phyloP scores from a whole-genome alignment of 2,113 vertebrate genomes.

The Chaetorhynchus papuensis region DNA sequence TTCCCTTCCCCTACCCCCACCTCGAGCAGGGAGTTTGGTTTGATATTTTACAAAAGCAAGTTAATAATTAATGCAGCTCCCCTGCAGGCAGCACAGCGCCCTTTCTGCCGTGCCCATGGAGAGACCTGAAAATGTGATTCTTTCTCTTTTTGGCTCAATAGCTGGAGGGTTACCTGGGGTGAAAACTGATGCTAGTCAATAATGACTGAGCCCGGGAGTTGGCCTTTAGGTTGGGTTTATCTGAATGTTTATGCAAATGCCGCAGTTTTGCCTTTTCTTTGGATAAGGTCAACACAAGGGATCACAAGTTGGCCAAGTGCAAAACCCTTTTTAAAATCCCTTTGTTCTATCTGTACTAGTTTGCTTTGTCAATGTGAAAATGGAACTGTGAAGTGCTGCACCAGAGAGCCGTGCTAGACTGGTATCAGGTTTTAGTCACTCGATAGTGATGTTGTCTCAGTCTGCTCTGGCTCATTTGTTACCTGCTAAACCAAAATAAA shows the following conservation, averaged over 20 bases:
- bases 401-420: background rate
- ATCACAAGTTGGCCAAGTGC: background rate
- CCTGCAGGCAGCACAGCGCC: background rate
- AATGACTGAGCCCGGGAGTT: background rate
- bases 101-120: background rate
- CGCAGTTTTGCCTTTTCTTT: background rate
- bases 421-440: constrained; percentile 28
- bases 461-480: background rate
- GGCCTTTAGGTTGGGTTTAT: background rate
- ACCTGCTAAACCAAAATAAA: constrained; percentile 14
- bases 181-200: background rate
- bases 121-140: constrained; percentile 17
- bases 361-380: background rate
- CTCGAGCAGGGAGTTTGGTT: background rate
- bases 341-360: background rate
- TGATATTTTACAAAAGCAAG: constrained; percentile 58
- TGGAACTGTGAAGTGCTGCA: background rate
- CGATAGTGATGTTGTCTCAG: background rate
- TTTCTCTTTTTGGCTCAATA: background rate
- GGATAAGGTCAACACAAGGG: background rate
- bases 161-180: constrained; percentile 10
- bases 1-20: background rate
- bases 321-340: background rate
- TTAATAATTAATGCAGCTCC: constrained; percentile 67
- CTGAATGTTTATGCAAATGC: background rate